Evolutionary conservation across 2,797 vertebrate species (phyloP), one percentile per base, ranked within the genome.

Genomic region (Takifugu ocellatus): DNA sequence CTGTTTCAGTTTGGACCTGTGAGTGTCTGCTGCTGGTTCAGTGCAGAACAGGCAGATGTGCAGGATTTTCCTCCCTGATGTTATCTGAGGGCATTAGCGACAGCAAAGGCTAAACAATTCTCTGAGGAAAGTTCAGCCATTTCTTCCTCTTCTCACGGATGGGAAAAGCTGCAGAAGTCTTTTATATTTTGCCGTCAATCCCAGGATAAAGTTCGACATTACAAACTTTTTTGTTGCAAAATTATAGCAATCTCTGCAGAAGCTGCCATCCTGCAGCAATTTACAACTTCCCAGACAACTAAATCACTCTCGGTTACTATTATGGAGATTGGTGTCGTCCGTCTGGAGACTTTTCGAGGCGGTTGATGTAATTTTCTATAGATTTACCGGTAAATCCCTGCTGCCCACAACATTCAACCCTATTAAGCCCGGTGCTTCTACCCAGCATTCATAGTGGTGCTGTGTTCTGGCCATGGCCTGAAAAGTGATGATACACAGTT

Each of bases 401-500:
- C 15, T 48, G 33, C 27, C 48, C 36, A 39, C 36, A 39, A 39
- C 36, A 39, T 12, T 39, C 36, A 39, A 10, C 12, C 36, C 36
- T 14, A 39, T 55, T 31, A 31, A 73, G 75, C 76, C 60, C 68
- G 66, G 56, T 21, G 0, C 55, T 56, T 51, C 66, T 70, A 53
- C 60, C 47, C 58, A 51, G 16, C 42, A 70, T 47, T 66, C 27
- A 39, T 49, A 53, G 52, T 78, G 78, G 68, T 73, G 66, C 56
- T 72, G 73, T 74, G 70, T 71, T 82, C 79, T 54, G 61, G 58
- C 63, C 68, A 31, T 79, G 68, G 70, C 68, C 67, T 60, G 59
- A 82, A 84, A 88, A 85, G 66, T 79, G 77, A 81, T 84, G 72
- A 81, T 69, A 69, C 67, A 61, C 68, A 63, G 24, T 54, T 82